Conservation (phyloP, 2,888 invertebrate species). For the Campoplex nolae region DNA sequence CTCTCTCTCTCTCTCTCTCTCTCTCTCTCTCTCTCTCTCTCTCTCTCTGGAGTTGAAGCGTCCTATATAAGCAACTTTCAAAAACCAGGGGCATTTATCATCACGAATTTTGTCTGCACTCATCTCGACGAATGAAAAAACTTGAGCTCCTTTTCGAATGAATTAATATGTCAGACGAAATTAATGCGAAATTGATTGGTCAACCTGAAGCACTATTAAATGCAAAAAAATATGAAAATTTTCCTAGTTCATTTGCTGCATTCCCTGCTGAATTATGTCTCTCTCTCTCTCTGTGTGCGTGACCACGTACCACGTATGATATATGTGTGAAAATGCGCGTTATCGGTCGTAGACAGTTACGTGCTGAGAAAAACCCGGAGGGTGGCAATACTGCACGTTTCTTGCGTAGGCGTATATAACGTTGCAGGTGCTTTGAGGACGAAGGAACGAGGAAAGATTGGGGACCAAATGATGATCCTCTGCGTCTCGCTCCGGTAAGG, state of each 20-base stretch:
- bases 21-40: slow-evolving; percentile 12
- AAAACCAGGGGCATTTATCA: slow-evolving; percentile 9
- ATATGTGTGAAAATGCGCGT: slow-evolving; percentile 6
- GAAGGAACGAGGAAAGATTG: slow-evolving; percentile 49
- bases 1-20: slow-evolving; percentile 40
- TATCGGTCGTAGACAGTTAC: slow-evolving; percentile 48
- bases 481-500: slow-evolving; percentile 15
- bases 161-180: background rate
- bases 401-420: slow-evolving; percentile 45
- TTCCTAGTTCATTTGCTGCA: background rate
- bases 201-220: background rate
- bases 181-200: slow-evolving; percentile 18
- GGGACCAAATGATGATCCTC: slow-evolving; percentile 48
- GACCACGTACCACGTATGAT: background rate
- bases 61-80: background rate
- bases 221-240: slow-evolving; percentile 12
- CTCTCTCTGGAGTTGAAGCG: background rate
- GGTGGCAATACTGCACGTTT: slow-evolving; percentile 37
- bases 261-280: background rate
- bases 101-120: background rate
- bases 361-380: slow-evolving; percentile 46
- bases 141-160: background rate
- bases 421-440: slow-evolving; percentile 15
- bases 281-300: no score
- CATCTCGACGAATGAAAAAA: background rate